phyloP scores from a whole-genome alignment of 2,113 vertebrate species.

The Alligator sinensis region DNA sequence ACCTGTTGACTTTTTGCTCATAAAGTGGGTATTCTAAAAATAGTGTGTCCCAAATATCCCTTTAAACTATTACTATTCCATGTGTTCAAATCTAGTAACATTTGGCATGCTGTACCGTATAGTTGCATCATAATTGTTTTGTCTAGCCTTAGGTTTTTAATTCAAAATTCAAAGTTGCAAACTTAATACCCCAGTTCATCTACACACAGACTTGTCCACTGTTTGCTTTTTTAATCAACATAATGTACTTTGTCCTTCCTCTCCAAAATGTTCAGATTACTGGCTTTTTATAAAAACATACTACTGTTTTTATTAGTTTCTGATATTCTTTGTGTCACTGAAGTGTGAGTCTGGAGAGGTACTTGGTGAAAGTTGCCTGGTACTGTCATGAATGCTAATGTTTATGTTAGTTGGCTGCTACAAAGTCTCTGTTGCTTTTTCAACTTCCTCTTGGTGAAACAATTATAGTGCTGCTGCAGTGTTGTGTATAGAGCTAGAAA shows the following conservation, averaged over 20 bases:
- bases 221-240: background rate
- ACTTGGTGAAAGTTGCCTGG: background rate
- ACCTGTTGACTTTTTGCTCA: constrained; percentile 72
- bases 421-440: constrained; percentile 17
- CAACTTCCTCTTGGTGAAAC: background rate
- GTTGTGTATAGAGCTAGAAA: constrained; percentile 3
- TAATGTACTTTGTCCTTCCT: background rate
- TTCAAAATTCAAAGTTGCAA: constrained; percentile 11
- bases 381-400: constrained; percentile 4
- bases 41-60: constrained; percentile 22
- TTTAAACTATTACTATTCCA: background rate
- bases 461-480: background rate
- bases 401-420: background rate
- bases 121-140: constrained; percentile 41
- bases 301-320: constrained; percentile 5
- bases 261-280: background rate
- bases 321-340: constrained; percentile 10
- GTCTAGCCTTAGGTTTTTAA: constrained; percentile 43
- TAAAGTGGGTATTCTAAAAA: constrained; percentile 63
- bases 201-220: background rate
- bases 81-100: constrained; percentile 26
- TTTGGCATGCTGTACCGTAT: background rate
- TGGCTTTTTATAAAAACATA: no score
- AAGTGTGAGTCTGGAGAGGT: background rate
- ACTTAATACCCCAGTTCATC: background rate